Base-by-base conservation (phyloP, 1,140 invertebrate genomes). In the Pissodes strobi region DNA sequence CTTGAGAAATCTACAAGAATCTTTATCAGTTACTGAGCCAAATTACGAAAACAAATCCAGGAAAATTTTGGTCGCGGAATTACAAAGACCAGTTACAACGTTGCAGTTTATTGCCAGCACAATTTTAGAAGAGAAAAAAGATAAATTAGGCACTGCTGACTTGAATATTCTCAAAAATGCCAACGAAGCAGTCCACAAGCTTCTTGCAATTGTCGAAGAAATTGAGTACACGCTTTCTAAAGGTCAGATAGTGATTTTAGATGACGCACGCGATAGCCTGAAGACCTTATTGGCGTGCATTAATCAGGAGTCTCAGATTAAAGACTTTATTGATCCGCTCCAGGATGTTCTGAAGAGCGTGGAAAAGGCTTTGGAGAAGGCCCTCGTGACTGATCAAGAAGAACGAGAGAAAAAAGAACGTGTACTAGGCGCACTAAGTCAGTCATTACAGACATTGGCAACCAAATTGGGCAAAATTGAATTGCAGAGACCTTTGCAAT, bases 261-360 rank as follows among this genome's bases (percentile, higher is more conserved):
- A 72, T 52, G 45, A 66, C n/a, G 34, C 57, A 10, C 51, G 58
- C 17, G 66, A 72, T n/a, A 70, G 66, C 38, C 59, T 75, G 13
- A 74, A 72, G 68, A 59, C 62, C 13, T 41, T 72, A 17, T 43
- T 74, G 9, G 74, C 70, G 5, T 75, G 74, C 64, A 73, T 77
- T 13, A 77, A 76, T 61, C 69, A 74, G 62, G 76, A 76, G 48
- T 78, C 74, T 13, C 70, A 72, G 23, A 71, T 74, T 6, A 78
- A 75, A 67, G 75, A 76, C 55, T 70, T 76, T 21, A 67, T 76
- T 52, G 77, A 83, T 69, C 74, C 80, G 22, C 64, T 82, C 15
- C 76, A 82, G 66, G 80, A 84, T 72, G 76, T 79, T 34, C 72
- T 80, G 21, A 80, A 78, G 64, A 77, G 74, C 41, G 71, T 79